Conservation (phyloP, 2,797 vertebrate species). For the Pelobates cultripes region DNA sequence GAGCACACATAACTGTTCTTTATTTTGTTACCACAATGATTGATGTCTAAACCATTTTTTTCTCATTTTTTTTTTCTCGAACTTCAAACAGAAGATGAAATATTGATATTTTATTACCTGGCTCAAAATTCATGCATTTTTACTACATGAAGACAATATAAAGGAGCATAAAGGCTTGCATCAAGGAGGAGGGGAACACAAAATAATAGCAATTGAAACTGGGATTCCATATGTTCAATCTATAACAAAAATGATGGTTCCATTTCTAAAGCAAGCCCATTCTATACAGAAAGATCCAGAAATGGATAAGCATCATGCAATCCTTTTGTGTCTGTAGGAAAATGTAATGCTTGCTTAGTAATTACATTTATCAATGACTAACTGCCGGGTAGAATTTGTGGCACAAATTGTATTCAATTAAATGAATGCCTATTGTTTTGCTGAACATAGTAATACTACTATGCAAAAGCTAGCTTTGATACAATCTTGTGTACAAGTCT, state of each 20-base stretch:
- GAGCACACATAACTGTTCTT: no score
- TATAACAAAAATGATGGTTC: constrained; percentile 14
- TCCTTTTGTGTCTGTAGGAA: constrained; percentile 36
- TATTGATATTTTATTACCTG: no score
- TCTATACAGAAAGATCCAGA: constrained; percentile 16
- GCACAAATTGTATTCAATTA: constrained; percentile 29
- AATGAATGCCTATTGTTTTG: constrained; percentile 22
- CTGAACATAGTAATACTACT: background rate
- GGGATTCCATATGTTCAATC: constrained; percentile 16
- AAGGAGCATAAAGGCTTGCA: background rate
- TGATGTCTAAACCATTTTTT: no score
- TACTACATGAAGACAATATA: no score
- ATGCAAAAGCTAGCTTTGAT: background rate
- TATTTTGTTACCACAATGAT: no score
- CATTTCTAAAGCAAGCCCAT: background rate
- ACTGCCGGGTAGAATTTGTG: constrained; percentile 23
- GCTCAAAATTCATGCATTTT: no score
- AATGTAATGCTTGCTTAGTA: constrained; percentile 22
- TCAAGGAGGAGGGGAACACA: background rate
- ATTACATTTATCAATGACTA: constrained; percentile 30
- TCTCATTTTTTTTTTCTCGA: no score
- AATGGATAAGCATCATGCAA: constrained; percentile 24
- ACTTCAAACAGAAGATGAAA: no score
- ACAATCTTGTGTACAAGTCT: background rate
- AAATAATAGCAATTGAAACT: background rate